Evolutionary conservation across 2,888 invertebrate species (phyloP), one percentile per base, ranked within the genome.

Genomic region (Erpobdella octoculata): DNA sequence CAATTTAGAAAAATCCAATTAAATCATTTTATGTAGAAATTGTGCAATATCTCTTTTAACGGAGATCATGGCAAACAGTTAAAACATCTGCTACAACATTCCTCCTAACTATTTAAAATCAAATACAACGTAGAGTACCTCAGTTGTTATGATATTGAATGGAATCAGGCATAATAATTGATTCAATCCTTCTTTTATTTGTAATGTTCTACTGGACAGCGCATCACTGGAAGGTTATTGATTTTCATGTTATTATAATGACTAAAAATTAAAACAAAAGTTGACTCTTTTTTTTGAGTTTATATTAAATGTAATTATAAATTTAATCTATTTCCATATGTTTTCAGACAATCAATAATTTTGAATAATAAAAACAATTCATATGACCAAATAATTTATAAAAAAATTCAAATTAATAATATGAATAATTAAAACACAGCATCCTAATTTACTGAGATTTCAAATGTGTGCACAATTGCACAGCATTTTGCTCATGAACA

Each of bases 161-260:
- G 98, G 97, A 38, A 97, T 93, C 75, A 98, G 85, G 81, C 96
- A 96, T 81, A 96, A 92, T 64, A 98, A 86, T 74, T 95, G 88
- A 82, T 93, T 91, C 48, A 97, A 87, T 2, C 96, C 97, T 81
- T 98, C 95, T 83, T 92, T 93, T 28, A 97, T 87, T 81, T 96
- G 94, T 46, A 91, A 90, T 0, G 93, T 92, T 79, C 83, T 77
- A 41, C 81, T 81, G 18, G 82, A 80, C 59, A 84, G 76, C 5
- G 81, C 82, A 74, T 85, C 84, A 84, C 83, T 83, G 74, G 5
- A 77, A 72, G 18, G 35, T n/a, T 21, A 25, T 12, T 9, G 33
- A 62, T 33, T 4, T 62, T n/a, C 28, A 33, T 12, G 31, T 35
- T 62, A 62, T 8, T 12, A 62, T 33, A 62, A 62, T 62, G 18